These are phyloP conservation scores for Helarctos malayanus DNA, from an alignment of 2,797 vertebrate species.

Conservation along the genomic window DNA sequence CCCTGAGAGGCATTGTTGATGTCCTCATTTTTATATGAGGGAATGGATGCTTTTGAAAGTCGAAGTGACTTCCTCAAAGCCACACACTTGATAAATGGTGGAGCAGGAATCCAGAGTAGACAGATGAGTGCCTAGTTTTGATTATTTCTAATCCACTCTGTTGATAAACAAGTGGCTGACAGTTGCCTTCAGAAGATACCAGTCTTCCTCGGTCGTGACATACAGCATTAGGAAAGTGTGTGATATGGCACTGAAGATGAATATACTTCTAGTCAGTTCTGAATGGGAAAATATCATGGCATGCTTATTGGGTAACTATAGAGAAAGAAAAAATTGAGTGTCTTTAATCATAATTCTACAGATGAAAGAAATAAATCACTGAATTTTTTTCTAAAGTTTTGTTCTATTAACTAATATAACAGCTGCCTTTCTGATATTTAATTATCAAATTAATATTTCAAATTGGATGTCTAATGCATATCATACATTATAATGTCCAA, in stretches of 20 bases:
- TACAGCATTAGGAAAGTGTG: background rate
- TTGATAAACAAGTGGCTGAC: background rate
- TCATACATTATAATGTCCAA: background rate
- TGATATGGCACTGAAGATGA: background rate
- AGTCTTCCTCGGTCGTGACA: background rate
- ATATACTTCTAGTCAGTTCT: background rate
- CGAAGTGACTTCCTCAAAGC: background rate
- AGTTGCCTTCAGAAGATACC: background rate
- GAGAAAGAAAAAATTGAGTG: background rate
- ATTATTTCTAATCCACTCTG: background rate
- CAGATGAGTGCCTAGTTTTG: background rate
- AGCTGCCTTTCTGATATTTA: background rate
- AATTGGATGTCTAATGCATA: background rate
- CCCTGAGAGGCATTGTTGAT: background rate
- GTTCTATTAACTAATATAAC: background rate
- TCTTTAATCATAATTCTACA: background rate
- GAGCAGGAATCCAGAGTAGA: background rate
- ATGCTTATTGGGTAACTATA: background rate
- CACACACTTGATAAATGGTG: too few relatives aligned
- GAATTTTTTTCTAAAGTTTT: background rate
- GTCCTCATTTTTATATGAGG: background rate
- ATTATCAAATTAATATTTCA: background rate
- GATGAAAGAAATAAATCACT: background rate
- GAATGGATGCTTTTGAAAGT: background rate
- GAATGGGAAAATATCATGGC: background rate